phyloP scores from a whole-genome alignment of 2,888 invertebrate genomes.

The Brenthis hecate region DNA sequence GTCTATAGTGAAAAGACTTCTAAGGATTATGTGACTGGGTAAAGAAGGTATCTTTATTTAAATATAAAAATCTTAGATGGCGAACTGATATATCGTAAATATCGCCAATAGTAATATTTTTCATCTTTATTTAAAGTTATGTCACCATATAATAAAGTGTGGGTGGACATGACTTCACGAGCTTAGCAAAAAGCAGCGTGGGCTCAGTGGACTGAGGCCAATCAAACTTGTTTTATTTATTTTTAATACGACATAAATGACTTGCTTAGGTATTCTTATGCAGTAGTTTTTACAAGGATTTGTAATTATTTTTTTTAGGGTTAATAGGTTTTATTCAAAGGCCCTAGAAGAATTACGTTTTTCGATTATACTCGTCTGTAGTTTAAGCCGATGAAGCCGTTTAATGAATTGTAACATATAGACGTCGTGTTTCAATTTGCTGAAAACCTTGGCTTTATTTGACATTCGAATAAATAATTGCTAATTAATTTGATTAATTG shows the following conservation, averaged over 20 bases:
- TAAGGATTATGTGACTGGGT: neutral
- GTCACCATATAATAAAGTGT: slow-evolving; percentile 31
- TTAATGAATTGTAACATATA: too few species aligned
- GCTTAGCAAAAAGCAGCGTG: slow-evolving; percentile 34
- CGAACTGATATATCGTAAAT: neutral
- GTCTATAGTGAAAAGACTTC: neutral
- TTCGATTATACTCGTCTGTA: too few species aligned
- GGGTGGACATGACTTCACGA: slow-evolving; percentile 38
- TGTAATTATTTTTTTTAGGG: neutral
- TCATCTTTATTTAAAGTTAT: slow-evolving; percentile 31
- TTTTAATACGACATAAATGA: slow-evolving; percentile 14
- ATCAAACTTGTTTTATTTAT: slow-evolving; percentile 19
- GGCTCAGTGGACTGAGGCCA: slow-evolving; percentile 31
- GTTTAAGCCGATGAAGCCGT: too few species aligned
- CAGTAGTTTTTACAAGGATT: slow-evolving; percentile 1
- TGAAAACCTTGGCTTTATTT: too few species aligned
- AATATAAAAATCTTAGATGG: neutral
- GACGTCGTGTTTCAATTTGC: too few species aligned
- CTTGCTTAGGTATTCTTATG: slow-evolving; percentile 11
- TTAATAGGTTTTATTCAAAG: too few species aligned
- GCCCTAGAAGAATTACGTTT: too few species aligned
- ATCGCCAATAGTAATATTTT: slow-evolving; percentile 18
- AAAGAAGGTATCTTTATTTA: slow-evolving; percentile 3
- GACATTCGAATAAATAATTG: too few species aligned
- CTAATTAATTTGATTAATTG: too few species aligned